Evolutionary conservation across 2,113 vertebrate species (phyloP).

Genomic region (Corythornis vintsioides): DNA sequence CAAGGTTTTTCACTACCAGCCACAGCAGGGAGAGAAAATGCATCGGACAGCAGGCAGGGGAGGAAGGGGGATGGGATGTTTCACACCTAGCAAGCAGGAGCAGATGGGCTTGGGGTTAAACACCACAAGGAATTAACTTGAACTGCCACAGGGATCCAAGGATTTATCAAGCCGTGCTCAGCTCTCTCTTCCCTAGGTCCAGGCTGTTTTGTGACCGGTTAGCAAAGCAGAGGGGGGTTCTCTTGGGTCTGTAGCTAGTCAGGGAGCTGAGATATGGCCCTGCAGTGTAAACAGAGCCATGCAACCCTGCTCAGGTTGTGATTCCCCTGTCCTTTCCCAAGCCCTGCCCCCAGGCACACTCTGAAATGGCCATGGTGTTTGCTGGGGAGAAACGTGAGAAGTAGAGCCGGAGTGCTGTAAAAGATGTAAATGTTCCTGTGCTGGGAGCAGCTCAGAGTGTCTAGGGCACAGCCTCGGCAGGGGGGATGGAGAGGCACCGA

Average conservation of each 20-base stretch:
- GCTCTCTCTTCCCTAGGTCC: not conserved
- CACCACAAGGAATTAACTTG: not conserved
- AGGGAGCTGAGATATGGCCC: not conserved
- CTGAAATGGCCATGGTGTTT: constrained; percentile 13
- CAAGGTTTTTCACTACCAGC: not conserved
- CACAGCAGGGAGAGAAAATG: not conserved
- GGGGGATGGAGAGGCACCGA: constrained; percentile 57
- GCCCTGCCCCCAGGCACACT: constrained; percentile 28
- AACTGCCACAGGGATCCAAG: not conserved
- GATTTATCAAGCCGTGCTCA: not conserved
- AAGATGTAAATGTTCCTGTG: constrained; percentile 84
- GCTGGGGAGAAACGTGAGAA: constrained; percentile 45
- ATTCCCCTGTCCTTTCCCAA: not conserved
- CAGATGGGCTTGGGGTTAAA: constrained; percentile 30
- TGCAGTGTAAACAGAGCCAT: constrained; percentile 37
- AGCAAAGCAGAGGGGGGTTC: not conserved
- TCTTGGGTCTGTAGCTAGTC: constrained; percentile 27
- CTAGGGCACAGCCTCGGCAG: constrained; percentile 76
- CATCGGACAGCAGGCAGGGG: not conserved
- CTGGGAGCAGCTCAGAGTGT: constrained; percentile 81
- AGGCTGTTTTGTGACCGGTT: not conserved
- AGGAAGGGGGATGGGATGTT: constrained; percentile 32
- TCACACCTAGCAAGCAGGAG: constrained; percentile 50
- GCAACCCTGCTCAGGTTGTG: not conserved
- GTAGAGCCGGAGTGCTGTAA: constrained; percentile 58